Evolutionary conservation across 1,140 invertebrate genomes (phyloP), one percentile per base, ranked within the genome.

Genomic region (Aphis gossypii): DNA sequence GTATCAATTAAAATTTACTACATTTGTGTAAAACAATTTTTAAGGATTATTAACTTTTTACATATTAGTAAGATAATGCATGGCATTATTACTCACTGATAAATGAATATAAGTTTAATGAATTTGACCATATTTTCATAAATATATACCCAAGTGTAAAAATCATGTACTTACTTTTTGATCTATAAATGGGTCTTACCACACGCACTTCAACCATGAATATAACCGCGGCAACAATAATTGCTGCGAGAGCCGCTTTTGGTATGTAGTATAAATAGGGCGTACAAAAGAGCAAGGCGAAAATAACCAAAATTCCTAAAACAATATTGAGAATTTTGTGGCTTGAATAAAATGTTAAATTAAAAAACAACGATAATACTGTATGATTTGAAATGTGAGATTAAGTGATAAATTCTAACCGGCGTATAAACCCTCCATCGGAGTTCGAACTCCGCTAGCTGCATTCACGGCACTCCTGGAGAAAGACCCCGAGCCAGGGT

Each of bases 391-490:
- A n/a, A 60, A 4, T 30, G 3, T 76, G 30, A 0, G 30, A 76
- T 68, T n/a, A 4, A 18, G 11, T 21, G 6, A 8, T 30, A 60
- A 9, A 68, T 90, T 46, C 60, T 86, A 23, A 93, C 92, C 98
- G 41, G 98, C 98, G 94, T 98, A 97, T 54, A 99, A 95, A 20
- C 98, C 98, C 89, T 97, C 98, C 48, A 98, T 95, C 0, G 98
- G 97, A 8, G 98, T 99, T 94, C 97, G 96, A 0, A 98, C 98
- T 23, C 98, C 98, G 94, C 97, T 98, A 82, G 97, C 97, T 95
- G 98, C 97, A 95, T 98, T 98, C 1, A 99, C 98, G 76, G 98
- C 98, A 94, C 98, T 98, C 94, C 98, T 96, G 83, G 97, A 97
- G 38, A 98, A 96, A 44, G 98, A 98, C 76, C 98, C 98, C 21